A percentile compares a stretch with the other conserved stretches of the same genome.
phyloP scores from a whole-genome alignment of 2,888 invertebrate genomes.

The Sesia bembeciformis region DNA sequence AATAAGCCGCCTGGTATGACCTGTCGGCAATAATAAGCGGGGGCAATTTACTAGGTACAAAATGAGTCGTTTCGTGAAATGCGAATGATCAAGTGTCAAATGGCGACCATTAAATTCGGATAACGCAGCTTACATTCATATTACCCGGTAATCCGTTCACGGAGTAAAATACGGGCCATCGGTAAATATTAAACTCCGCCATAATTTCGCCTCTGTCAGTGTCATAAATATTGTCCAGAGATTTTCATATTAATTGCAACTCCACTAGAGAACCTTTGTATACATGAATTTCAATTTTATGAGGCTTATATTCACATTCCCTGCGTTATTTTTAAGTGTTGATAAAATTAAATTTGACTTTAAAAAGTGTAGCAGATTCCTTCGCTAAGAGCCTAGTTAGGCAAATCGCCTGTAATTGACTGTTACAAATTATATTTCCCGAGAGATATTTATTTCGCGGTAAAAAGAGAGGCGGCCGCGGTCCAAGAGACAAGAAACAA shows the following conservation, averaged over 20 bases:
- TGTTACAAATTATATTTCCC: conserved; percentile 29
- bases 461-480: conserved; percentile 25
- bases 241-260: conserved; percentile 61
- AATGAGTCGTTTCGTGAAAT: conserved; percentile 39
- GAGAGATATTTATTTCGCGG: conserved; percentile 28
- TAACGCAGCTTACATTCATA: conserved; percentile 46
- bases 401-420: conserved; percentile 27
- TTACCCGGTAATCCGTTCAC: conserved; percentile 55
- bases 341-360: not conserved
- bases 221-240: conserved; percentile 57
- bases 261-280: conserved; percentile 42
- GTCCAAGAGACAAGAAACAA: conserved; percentile 38
- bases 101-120: conserved; percentile 52
- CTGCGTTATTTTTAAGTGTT: not conserved
- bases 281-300: conserved; percentile 47
- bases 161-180: conserved; percentile 59
- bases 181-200: conserved; percentile 61
- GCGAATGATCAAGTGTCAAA: conserved; percentile 52
- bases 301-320: conserved; percentile 17
- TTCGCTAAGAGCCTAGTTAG: conserved; percentile 11
- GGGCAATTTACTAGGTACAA: conserved; percentile 29
- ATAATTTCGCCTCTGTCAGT: conserved; percentile 53
- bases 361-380: too few species aligned
- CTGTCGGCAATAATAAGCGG: conserved; percentile 36
- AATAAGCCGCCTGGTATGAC: conserved; percentile 6